Evolutionary conservation across 2,797 vertebrate species (phyloP).

Genomic region (Poecilia picta): DNA sequence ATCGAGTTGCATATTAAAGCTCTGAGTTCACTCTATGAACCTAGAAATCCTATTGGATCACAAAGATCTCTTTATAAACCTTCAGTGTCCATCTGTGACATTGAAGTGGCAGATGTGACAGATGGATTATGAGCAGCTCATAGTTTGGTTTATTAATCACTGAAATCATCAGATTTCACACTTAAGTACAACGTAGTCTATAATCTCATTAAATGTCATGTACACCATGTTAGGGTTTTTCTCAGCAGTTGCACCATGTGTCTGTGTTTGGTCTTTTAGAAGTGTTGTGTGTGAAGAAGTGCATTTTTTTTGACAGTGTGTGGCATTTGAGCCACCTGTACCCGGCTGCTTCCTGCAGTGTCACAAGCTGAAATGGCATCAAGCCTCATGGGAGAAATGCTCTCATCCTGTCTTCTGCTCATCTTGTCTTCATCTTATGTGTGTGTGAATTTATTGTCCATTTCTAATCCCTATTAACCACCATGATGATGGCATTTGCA

Average conservation of each 20-base stretch:
- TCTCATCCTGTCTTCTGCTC: background rate
- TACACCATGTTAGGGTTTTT: background rate
- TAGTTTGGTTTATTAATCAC: background rate
- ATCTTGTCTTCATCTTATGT: background rate
- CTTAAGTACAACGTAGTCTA: background rate
- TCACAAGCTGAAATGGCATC: slow-evolving; percentile 16
- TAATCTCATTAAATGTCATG: background rate
- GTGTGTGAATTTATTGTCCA: background rate
- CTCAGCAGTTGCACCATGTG: background rate
- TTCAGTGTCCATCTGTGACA: too few relatives aligned
- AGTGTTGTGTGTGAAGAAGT: slow-evolving; percentile 2
- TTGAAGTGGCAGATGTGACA: background rate
- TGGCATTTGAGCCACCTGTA: slow-evolving; percentile 50
- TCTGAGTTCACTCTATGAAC: background rate
- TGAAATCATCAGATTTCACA: background rate
- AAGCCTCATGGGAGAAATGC: slow-evolving; percentile 16
- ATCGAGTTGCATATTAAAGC: background rate
- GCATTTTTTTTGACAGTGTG: background rate
- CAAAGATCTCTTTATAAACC: too few relatives aligned
- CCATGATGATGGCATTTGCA: background rate
- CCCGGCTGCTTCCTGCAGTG: slow-evolving; percentile 32
- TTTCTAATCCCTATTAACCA: background rate
- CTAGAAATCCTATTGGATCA: background rate
- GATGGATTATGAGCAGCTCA: background rate
- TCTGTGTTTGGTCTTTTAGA: background rate